phyloP scores from a whole-genome alignment of 2,113 vertebrate species.

The Scalopus aquaticus region DNA sequence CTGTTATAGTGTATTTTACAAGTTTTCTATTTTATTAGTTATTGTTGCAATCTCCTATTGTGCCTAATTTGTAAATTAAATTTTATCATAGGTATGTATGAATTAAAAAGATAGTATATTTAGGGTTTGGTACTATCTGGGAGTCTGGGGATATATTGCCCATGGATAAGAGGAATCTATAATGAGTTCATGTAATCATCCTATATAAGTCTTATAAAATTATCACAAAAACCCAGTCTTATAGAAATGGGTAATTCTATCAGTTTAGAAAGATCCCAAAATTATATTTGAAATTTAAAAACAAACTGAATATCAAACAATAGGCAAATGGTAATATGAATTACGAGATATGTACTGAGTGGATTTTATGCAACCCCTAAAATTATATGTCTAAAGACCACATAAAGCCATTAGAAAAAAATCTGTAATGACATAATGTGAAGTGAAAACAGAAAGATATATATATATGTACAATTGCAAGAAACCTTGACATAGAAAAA shows the following conservation, averaged over 20 bases:
- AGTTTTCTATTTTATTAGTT: not conserved
- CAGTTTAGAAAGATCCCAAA: conserved; percentile 36
- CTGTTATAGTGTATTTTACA: not conserved
- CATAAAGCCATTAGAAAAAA: not conserved
- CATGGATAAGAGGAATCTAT: not conserved
- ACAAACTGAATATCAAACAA: conserved; percentile 7
- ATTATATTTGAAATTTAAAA: conserved; percentile 48
- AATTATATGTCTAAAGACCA: not conserved
- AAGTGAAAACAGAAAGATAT: conserved; percentile 11
- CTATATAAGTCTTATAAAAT: conserved; percentile 4
- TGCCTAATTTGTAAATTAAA: not conserved
- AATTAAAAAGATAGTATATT: not conserved
- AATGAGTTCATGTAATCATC: not conserved
- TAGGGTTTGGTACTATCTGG: not conserved
- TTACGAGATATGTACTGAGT: not conserved
- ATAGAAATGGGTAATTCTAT: not conserved
- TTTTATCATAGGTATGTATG: not conserved
- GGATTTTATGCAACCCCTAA: not conserved
- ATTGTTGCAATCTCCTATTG: not conserved
- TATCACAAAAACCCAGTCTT: not conserved
- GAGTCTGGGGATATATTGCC: not conserved
- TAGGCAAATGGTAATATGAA: not conserved
- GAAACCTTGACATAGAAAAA: conserved; percentile 1
- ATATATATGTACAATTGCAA: not conserved
- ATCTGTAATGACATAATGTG: not conserved